Conservation (phyloP, 37 sponge, comb jelly and placozoan genomes). For the Hexactinellida sp. region DNA sequence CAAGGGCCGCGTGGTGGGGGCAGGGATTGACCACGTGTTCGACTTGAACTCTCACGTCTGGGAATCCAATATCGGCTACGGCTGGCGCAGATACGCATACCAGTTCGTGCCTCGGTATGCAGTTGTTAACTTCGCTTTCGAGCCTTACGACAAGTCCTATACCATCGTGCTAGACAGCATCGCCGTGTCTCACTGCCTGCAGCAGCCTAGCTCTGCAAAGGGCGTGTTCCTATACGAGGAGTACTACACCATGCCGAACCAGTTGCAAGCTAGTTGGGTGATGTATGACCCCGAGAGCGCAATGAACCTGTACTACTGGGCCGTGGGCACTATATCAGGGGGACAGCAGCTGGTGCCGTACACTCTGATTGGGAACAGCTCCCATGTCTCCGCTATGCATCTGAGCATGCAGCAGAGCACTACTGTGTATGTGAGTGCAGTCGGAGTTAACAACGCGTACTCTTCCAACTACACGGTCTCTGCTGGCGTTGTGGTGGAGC, state of each 20-base stretch:
- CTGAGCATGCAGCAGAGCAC: neutral
- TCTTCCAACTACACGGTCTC: neutral
- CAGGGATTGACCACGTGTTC: neutral
- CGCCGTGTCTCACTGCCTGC: neutral
- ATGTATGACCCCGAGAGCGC: neutral
- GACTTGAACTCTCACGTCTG: neutral
- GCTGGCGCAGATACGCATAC: neutral
- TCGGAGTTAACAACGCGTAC: neutral
- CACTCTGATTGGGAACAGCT: neutral
- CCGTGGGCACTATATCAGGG: neutral
- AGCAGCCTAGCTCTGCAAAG: neutral
- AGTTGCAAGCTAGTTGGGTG: neutral
- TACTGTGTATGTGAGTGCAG: neutral
- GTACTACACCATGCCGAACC: neutral
- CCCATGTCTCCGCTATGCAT: neutral
- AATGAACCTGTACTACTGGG: neutral
- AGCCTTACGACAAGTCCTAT: neutral
- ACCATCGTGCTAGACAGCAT: neutral
- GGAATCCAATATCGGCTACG: neutral
- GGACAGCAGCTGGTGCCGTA: neutral
- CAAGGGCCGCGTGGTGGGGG: neutral
- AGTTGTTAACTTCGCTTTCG: neutral
- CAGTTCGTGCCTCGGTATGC: neutral
- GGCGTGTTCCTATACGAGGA: neutral
- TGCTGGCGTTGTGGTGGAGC: neutral